phyloP scores from a whole-genome alignment of 2,888 invertebrate genomes.

The Torymus tubicola region DNA sequence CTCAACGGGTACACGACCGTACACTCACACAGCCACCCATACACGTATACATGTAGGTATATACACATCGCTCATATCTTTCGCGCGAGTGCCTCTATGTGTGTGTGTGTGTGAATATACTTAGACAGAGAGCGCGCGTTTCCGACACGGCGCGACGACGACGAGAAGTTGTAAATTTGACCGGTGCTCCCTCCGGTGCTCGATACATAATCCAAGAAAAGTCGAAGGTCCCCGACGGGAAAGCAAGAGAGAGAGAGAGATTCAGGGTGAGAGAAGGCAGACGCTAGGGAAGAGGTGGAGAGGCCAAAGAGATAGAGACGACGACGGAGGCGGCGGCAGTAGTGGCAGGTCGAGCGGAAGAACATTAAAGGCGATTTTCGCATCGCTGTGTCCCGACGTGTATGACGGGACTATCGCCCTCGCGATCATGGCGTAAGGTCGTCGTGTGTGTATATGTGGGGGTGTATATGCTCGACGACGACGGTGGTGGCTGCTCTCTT shows the following conservation, averaged over 20 bases:
- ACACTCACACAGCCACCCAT: background rate
- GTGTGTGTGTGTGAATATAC: background rate
- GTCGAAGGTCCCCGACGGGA: slow-evolving; percentile 47
- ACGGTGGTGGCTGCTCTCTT: background rate
- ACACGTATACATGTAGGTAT: no score
- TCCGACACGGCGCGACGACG: background rate
- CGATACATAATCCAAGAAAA: slow-evolving; percentile 56
- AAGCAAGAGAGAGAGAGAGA: background rate
- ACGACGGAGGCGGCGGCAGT: background rate
- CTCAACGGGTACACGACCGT: background rate
- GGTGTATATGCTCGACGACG: no score
- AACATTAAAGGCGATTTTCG: slow-evolving; percentile 63
- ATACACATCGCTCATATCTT: slow-evolving; percentile 44
- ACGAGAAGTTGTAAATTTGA: slow-evolving; percentile 54
- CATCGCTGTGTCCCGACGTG: slow-evolving; percentile 42
- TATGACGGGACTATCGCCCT: slow-evolving; percentile 39
- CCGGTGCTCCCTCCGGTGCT: slow-evolving; percentile 9
- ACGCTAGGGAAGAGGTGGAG: slow-evolving; percentile 1
- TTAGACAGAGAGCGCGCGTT: background rate
- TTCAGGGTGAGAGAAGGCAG: background rate
- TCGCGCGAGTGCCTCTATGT: slow-evolving; percentile 18
- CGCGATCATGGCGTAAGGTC: slow-evolving; percentile 11
- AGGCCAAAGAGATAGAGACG: slow-evolving; percentile 40
- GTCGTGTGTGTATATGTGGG: no score
- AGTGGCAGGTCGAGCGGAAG: slow-evolving; percentile 54